phyloP scores from a whole-genome alignment of 2,888 invertebrate genomes.

The Tetranychus piercei region DNA sequence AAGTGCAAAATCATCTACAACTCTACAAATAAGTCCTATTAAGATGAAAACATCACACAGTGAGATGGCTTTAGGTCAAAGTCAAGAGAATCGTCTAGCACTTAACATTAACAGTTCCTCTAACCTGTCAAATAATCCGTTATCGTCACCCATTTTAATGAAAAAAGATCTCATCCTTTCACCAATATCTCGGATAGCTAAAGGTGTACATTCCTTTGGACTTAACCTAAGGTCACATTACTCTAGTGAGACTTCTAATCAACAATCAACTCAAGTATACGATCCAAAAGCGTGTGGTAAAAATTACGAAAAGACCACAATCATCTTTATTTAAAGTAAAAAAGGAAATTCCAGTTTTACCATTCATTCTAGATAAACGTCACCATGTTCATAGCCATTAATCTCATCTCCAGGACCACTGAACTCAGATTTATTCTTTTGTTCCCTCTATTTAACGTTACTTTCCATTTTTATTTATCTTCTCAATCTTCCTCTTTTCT shows the following conservation, averaged over 20 bases:
- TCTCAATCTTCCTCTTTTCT: no score
- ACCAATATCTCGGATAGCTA: conserved; percentile 65
- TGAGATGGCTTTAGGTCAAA: conserved; percentile 50
- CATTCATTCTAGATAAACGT: no score
- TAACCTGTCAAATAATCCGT: conserved; percentile 19
- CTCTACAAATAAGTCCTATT: background rate
- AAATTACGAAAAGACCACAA: background rate
- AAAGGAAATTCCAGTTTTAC: no score
- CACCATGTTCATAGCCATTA: no score
- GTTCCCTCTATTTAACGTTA: no score
- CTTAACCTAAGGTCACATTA: conserved; percentile 43
- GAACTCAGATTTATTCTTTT: no score
- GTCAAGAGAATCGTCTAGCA: conserved; percentile 20
- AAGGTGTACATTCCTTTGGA: conserved; percentile 64
- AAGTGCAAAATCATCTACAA: background rate
- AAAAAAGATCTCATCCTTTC: conserved; percentile 28
- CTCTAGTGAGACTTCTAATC: background rate
- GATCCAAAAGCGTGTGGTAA: background rate
- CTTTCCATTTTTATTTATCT: no score
- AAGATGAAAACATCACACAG: conserved; percentile 54
- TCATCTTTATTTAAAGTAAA: background rate
- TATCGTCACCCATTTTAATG: conserved; percentile 25
- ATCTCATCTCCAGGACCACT: no score
- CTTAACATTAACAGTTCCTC: conserved; percentile 10
- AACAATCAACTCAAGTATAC: background rate